These are phyloP conservation scores for Phasia obesa DNA, from an alignment of 2,888 invertebrate species.

Conservation along the genomic window DNA sequence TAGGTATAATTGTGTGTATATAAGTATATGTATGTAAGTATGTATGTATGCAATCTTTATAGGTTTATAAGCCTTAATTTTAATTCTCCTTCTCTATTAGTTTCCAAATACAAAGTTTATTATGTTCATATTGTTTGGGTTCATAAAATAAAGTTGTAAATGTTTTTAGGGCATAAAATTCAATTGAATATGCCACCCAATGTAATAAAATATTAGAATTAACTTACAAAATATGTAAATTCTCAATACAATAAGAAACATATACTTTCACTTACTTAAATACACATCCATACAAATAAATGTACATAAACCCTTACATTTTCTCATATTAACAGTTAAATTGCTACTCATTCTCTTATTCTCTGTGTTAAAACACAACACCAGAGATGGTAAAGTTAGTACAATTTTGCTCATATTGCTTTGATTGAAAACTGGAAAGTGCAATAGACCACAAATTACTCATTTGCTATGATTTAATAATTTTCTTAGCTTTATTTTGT, in stretches of 20 bases:
- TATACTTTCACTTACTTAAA: no score
- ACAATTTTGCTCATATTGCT: no score
- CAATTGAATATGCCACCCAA: slow-evolving; percentile 64
- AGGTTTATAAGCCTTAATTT: background rate
- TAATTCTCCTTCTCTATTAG: background rate
- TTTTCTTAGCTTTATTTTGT: no score
- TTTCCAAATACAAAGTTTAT: slow-evolving; percentile 52
- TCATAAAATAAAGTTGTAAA: slow-evolving; percentile 32
- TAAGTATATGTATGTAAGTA: no score
- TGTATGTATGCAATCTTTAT: no score
- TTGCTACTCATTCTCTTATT: background rate
- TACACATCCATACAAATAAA: no score
- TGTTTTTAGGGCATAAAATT: slow-evolving; percentile 65
- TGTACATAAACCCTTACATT: background rate
- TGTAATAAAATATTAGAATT: slow-evolving; percentile 52
- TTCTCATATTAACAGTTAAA: background rate
- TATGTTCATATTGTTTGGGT: slow-evolving; percentile 37
- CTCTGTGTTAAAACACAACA: no score
- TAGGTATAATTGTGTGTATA: no score
- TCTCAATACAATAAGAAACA: background rate
- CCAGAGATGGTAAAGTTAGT: no score
- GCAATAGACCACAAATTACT: no score
- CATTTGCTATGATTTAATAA: no score
- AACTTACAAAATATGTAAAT: slow-evolving; percentile 41
- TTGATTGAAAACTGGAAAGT: no score